A percentile compares a stretch with the other conserved stretches of the same genome.
These are phyloP conservation scores for Pristionchus arcanus DNA, from an alignment of 2,888 invertebrate genomes.

Conservation along the genomic window DNA sequence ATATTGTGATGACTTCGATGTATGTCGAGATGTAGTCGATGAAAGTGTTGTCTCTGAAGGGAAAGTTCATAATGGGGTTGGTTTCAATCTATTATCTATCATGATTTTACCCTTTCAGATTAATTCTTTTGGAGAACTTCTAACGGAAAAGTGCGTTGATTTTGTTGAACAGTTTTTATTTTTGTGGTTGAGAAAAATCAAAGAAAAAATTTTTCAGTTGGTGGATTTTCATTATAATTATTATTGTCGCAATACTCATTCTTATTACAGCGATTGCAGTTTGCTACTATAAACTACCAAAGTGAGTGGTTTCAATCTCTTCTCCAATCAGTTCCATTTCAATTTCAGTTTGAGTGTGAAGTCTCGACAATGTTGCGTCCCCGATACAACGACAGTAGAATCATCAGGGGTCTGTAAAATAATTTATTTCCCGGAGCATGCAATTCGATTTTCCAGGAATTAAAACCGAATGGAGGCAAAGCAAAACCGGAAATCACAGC, in stretches of 20 bases:
- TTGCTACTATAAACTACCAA: constrained; percentile 11
- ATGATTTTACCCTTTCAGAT: background rate
- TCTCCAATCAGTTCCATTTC: background rate
- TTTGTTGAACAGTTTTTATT: background rate
- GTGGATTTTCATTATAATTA: background rate
- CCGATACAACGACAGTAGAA: background rate
- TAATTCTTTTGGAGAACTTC: constrained; percentile 2
- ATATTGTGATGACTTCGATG: background rate
- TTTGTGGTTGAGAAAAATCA: background rate
- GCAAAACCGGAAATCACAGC: too few relatives aligned
- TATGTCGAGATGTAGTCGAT: background rate
- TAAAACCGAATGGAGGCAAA: background rate
- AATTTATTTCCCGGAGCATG: background rate
- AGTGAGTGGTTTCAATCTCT: background rate
- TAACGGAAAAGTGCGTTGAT: background rate
- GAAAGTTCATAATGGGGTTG: background rate
- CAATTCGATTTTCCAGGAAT: background rate
- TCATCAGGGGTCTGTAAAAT: background rate
- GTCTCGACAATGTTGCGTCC: background rate
- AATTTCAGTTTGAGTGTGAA: background rate
- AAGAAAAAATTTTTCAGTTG: background rate
- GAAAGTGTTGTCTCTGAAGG: background rate
- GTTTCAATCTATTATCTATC: background rate
- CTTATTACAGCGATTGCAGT: background rate
- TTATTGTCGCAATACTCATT: background rate